phyloP scores from a whole-genome alignment of 2,888 invertebrate genomes.

The Hyppa rectilinea region DNA sequence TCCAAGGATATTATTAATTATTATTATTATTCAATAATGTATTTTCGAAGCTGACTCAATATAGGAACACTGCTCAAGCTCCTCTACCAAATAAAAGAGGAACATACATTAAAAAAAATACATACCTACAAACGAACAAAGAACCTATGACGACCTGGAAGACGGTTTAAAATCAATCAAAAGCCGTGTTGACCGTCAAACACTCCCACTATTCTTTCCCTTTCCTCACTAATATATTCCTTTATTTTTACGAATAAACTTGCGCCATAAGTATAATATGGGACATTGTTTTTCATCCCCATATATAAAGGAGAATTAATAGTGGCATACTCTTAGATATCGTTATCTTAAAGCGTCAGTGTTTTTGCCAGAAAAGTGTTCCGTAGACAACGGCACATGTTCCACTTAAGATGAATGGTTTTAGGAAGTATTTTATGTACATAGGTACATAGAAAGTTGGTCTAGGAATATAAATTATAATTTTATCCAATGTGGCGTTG shows the following conservation, averaged over 20 bases:
- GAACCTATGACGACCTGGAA: too few relatives aligned
- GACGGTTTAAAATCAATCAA: background rate
- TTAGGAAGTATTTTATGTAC: slow-evolving; percentile 35
- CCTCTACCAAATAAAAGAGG: too few relatives aligned
- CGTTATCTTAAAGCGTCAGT: slow-evolving; percentile 33
- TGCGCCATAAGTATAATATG: background rate
- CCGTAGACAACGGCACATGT: slow-evolving; percentile 30
- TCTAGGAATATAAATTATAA: slow-evolving; percentile 1
- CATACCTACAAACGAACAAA: too few relatives aligned
- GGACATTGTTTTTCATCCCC: slow-evolving; percentile 38
- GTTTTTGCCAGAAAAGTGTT: slow-evolving; percentile 53
- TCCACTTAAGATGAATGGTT: slow-evolving; percentile 50
- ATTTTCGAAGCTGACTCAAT: too few relatives aligned
- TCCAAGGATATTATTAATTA: too few relatives aligned
- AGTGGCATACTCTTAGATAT: slow-evolving; percentile 40
- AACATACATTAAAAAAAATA: too few relatives aligned
- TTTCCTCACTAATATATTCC: background rate
- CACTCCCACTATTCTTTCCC: background rate
- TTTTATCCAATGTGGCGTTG: too few relatives aligned
- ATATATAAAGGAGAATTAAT: slow-evolving; percentile 55
- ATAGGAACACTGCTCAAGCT: too few relatives aligned
- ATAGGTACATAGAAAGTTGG: background rate
- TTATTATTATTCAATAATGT: too few relatives aligned
- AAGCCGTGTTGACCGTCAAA: background rate
- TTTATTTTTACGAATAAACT: background rate